Percentiles rank a stretch among this genome's conserved stretches.
These are phyloP conservation scores for Panagrolaimus sp. DNA, from an alignment of 1,140 invertebrate species.

Conservation along the genomic window DNA sequence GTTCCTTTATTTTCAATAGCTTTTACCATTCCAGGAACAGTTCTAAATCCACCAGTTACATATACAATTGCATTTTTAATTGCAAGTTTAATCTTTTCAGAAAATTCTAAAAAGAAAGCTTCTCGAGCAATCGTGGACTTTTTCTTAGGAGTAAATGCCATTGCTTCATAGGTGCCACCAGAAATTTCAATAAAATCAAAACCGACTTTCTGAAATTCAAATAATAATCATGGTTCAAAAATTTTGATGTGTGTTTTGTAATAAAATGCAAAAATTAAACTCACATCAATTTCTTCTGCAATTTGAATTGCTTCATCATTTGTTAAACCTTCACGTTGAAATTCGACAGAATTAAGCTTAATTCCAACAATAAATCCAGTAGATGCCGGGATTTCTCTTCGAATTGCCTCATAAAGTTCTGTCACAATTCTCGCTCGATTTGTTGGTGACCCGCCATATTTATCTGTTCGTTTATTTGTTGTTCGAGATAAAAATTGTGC, in stretches of 20 bases:
- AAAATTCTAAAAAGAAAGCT: neutral
- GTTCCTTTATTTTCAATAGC: slow-evolving; percentile 14
- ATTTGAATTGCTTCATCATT: slow-evolving; percentile 24
- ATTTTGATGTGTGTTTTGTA: neutral
- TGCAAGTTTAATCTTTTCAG: slow-evolving; percentile 12
- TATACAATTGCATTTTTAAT: slow-evolving; percentile 18
- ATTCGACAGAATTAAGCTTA: slow-evolving; percentile 36
- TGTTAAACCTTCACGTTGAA: slow-evolving; percentile 21
- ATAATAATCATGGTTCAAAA: too few species aligned
- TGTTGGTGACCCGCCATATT: slow-evolving; percentile 50
- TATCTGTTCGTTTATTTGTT: slow-evolving; percentile 41
- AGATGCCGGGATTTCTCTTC: slow-evolving; percentile 14
- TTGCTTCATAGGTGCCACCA: neutral
- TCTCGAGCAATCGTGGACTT: neutral
- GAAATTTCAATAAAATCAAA: neutral
- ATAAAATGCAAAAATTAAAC: neutral
- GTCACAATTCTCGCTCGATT: slow-evolving; percentile 44
- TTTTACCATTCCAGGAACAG: slow-evolving; percentile 21
- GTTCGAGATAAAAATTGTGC: slow-evolving; percentile 47
- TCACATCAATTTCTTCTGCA: slow-evolving; percentile 16
- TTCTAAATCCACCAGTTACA: slow-evolving; percentile 24
- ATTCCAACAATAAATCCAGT: slow-evolving; percentile 40
- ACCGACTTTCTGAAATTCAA: neutral
- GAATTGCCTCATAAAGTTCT: slow-evolving; percentile 42
- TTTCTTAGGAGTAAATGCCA: neutral